Evolutionary conservation across 2,113 vertebrate genomes (phyloP), one percentile per base, ranked within the genome.

Genomic region (Danionella cerebrum): DNA sequence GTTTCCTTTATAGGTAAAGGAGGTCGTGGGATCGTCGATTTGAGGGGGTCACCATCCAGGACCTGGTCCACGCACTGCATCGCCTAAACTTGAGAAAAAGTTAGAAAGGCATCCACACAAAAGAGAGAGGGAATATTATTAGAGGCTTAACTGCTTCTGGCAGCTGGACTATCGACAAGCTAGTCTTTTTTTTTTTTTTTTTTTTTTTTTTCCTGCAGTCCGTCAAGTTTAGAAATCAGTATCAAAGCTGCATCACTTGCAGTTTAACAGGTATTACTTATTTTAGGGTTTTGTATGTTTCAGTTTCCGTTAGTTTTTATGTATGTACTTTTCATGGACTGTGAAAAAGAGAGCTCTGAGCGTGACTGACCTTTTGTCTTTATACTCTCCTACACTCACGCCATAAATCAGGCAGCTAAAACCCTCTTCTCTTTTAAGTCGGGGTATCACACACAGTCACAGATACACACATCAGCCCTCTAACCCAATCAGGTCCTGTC

Each of bases 321-420:
- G 71, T 78, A 80, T 79, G 78, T 71, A 59, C 55, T 79, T 69
- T 81, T 51, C 75, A 76, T 76, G 10, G 67, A 78, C 78, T 85
- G 83, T 85, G 80, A 86, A 80, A 82, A 83, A 84, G 80, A 82
- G 83, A 21, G 55, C 69, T 48, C 29, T 38, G 41, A n/a, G 42
- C 27, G 18, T 2, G 35, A 50, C 16, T 38, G 77, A 85, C 68
- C 57, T 55, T 66, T 73, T 76, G 69, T 11, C 9, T 13, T 63
- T 54, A 72, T 76, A 73, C 77, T 81, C 80, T 83, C 78, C 81
- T 83, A 77, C 81, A 81, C 72, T 70, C 60, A 7, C 54, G 4
- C 24, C 84, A 79, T 83, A 75, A 79, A 79, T 84, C 79, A 86
- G 88, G 88, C 88, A 90, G 88, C 88, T 90, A 90, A 85, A 88